Conservation (phyloP, 2,113 vertebrate species). For the Neotoma lepida region DNA sequence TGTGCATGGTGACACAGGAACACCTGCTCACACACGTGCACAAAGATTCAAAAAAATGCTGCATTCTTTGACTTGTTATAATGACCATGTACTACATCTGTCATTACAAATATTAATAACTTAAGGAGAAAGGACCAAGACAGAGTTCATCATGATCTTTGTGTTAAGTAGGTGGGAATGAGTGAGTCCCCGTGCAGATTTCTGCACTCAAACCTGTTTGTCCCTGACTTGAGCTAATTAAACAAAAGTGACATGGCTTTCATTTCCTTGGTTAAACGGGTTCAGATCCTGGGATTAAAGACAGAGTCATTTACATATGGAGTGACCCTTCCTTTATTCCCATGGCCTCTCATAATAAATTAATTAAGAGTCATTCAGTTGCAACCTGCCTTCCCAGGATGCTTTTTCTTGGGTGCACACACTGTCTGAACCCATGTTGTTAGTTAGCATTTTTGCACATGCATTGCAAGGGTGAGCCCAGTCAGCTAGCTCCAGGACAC, state of each 20-base stretch:
- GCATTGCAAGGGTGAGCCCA: background rate
- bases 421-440: background rate
- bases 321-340: conserved; percentile 61
- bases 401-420: background rate
- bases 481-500: background rate
- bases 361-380: conserved; percentile 61
- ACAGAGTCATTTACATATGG: conserved; percentile 63
- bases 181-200: background rate
- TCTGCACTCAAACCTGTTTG: background rate
- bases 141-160: background rate
- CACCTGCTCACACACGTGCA: background rate
- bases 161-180: background rate
- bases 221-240: conserved; percentile 63
- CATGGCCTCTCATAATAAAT: conserved; percentile 61
- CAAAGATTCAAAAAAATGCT: background rate
- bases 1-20: too few relatives aligned
- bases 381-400: background rate
- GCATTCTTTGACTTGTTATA: background rate
- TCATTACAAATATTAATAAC: conserved; percentile 29
- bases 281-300: conserved; percentile 64
- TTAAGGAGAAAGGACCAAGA: background rate
- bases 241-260: conserved; percentile 51
- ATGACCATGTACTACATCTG: background rate
- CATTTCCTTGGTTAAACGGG: conserved; percentile 60
- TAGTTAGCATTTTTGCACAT: background rate